These are phyloP conservation scores for Styela plicata DNA, from an alignment of 23 tunicate genomes.

Conservation along the genomic window DNA sequence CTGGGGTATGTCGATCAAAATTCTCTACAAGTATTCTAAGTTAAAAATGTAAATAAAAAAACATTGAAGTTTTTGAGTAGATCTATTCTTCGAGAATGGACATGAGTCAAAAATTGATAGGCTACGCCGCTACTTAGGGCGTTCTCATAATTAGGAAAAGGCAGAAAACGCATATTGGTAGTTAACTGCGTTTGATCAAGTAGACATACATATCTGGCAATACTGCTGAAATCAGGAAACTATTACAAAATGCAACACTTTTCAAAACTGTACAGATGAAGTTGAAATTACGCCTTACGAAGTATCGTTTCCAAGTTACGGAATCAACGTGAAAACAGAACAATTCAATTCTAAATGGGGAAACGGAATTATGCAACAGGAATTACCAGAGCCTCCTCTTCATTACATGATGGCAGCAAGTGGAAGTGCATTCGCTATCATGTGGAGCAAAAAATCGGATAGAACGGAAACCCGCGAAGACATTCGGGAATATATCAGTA, in stretches of 20 bases:
- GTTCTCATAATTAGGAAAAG: neutral
- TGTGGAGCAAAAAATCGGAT: slow-evolving; percentile 15
- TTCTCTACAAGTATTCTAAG: too few relatives aligned
- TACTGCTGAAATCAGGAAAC: too few relatives aligned
- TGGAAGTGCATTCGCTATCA: slow-evolving; percentile 31
- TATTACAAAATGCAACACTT: too few relatives aligned
- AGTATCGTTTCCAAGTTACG: slow-evolving; percentile 38
- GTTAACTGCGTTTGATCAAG: too few relatives aligned
- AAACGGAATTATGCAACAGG: slow-evolving; percentile 29
- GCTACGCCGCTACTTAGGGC: too few relatives aligned
- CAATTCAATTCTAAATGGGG: slow-evolving; percentile 35
- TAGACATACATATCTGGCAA: too few relatives aligned
- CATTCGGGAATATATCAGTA: slow-evolving; percentile 6
- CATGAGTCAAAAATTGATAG: too few relatives aligned
- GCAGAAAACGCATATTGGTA: too few relatives aligned
- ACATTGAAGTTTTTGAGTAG: too few relatives aligned
- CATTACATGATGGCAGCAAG: slow-evolving; percentile 23
- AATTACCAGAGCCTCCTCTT: slow-evolving; percentile 10
- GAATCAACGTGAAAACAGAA: slow-evolving; percentile 13
- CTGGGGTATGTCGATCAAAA: slow-evolving; percentile 24
- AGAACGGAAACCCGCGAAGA: neutral
- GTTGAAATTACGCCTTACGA: slow-evolving; percentile 45
- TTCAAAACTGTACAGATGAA: neutral
- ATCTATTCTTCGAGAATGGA: too few relatives aligned
- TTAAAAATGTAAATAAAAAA: too few relatives aligned